phyloP scores from a whole-genome alignment of 2,113 vertebrate species.

The Xenopus laevis region DNA sequence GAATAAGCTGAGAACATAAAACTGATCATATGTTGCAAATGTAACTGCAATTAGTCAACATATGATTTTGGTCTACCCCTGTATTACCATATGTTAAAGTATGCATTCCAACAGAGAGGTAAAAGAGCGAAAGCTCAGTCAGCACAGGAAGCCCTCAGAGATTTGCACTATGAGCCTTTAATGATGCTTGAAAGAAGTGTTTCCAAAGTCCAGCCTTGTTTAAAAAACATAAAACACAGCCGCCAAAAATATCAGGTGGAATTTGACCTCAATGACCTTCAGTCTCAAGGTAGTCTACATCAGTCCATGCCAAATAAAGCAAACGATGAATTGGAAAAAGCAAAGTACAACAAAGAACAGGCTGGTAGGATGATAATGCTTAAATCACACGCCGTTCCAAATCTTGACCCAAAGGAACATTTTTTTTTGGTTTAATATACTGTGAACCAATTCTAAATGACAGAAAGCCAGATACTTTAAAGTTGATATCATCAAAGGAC shows the following conservation, averaged over 20 bases:
- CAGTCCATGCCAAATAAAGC: slow-evolving; percentile 36
- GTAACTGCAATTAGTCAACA: slow-evolving; percentile 34
- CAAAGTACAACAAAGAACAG: slow-evolving; percentile 22
- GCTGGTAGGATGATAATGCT: slow-evolving; percentile 24
- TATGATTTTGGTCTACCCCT: slow-evolving; percentile 17
- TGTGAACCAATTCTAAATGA: too few species aligned
- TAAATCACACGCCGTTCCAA: not conserved
- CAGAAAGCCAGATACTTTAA: too few species aligned
- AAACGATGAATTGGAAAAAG: slow-evolving; percentile 36
- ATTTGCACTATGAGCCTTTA: slow-evolving; percentile 27
- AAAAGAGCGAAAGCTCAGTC: slow-evolving; percentile 32
- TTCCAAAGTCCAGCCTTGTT: slow-evolving; percentile 28
- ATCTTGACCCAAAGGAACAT: too few species aligned
- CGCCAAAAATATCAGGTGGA: slow-evolving; percentile 32
- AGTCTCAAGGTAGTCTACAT: slow-evolving; percentile 29
- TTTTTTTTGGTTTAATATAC: too few species aligned
- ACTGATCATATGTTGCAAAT: slow-evolving; percentile 13
- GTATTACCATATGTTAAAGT: slow-evolving; percentile 22
- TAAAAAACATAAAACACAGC: slow-evolving; percentile 27
- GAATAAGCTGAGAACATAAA: too few species aligned
- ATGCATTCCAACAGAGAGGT: slow-evolving; percentile 27
- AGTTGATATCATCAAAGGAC: too few species aligned
- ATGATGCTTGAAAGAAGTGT: slow-evolving; percentile 29
- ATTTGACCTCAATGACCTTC: slow-evolving; percentile 22
- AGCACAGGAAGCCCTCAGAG: slow-evolving; percentile 20